Base-by-base conservation (phyloP, 2,888 invertebrate species). In the Melanargia galathea region DNA sequence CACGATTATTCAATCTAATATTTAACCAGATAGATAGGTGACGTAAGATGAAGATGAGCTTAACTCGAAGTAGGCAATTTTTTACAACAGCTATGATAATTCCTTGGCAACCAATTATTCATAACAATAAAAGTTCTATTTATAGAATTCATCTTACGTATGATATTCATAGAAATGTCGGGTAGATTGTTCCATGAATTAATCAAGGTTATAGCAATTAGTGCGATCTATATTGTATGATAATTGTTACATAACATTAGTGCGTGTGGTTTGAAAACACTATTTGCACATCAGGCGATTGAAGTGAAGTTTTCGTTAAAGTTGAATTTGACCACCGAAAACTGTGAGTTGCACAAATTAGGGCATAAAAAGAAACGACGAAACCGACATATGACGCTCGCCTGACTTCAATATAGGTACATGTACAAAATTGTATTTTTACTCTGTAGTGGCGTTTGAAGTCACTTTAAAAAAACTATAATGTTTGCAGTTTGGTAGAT, bases 91-190 rank as follows among this genome's bases (percentile, higher is more conserved):
- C 43, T 16, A 43, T 43, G 43, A 18, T 43, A 43, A 43, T 43
- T 43, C 43, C 43, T 43, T 43, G 43, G 16, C 16, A 52, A 33
- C n/a, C 48, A 65, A 59, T 61, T 16, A 54, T n/a, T 18, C 24
- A 64, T n/a, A 48, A 30, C 57, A 48, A 48, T 35, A 43, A 55
- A 40, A 35, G 20, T 16, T 46, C 24, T 59, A 59, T 59, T 55
- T 43, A 48, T 62, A 59, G 46, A 45, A 55, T 46, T 22, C 2
- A 16, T 20, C 18, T 26, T 26, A 38, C 24, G 26, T 26, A 38
- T 46, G 1, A 52, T 58, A 58, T 54, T 58, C 59, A 55, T 65
- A 65, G 33, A 48, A 16, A 24, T 49, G 57, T 30, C 24, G 4
- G 11, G 40, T 40, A 26, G 45, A 57, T 26, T 30, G 43, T 13